Conservation (phyloP, 2,797 vertebrate species). For the Gymnoscopelus braueri region DNA sequence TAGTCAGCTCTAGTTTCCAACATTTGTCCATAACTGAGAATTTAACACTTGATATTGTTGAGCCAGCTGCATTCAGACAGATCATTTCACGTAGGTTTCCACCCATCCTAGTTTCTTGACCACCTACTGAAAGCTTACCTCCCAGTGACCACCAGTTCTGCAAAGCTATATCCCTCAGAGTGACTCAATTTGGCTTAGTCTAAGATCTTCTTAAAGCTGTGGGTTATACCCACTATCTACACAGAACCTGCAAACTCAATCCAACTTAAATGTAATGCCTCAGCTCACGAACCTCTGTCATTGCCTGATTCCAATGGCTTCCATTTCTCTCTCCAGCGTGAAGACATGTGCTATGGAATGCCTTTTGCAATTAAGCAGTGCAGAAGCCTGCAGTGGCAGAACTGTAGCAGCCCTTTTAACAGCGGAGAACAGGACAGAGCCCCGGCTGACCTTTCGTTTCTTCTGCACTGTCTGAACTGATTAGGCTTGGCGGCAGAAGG, state of each 20-base stretch:
- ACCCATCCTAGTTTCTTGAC: slow-evolving; percentile 20
- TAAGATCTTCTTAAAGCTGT: slow-evolving; percentile 29
- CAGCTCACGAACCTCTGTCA: background rate
- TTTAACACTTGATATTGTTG: slow-evolving; percentile 56
- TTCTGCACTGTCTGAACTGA: slow-evolving; percentile 63
- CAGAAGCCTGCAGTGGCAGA: background rate
- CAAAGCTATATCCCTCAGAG: too few relatives aligned
- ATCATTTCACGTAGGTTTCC: slow-evolving; percentile 32
- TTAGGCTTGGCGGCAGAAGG: slow-evolving; percentile 56
- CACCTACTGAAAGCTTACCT: slow-evolving; percentile 52
- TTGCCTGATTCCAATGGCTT: slow-evolving; percentile 7
- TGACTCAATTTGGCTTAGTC: slow-evolving; percentile 53
- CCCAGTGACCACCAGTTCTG: slow-evolving; percentile 39
- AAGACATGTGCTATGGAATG: background rate
- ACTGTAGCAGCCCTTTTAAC: slow-evolving; percentile 49
- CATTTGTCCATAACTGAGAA: slow-evolving; percentile 45
- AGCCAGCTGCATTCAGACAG: slow-evolving; percentile 55
- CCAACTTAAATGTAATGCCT: slow-evolving; percentile 2
- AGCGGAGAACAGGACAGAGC: slow-evolving; percentile 54
- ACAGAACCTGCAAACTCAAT: slow-evolving; percentile 13
- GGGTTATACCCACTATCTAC: slow-evolving; percentile 42
- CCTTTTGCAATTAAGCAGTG: background rate
- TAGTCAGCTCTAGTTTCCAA: slow-evolving; percentile 38
- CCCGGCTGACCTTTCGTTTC: slow-evolving; percentile 71
- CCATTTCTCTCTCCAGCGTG: background rate